Conservation (phyloP, 2,888 invertebrate genomes). For the Eristalinus sepulchralis region DNA sequence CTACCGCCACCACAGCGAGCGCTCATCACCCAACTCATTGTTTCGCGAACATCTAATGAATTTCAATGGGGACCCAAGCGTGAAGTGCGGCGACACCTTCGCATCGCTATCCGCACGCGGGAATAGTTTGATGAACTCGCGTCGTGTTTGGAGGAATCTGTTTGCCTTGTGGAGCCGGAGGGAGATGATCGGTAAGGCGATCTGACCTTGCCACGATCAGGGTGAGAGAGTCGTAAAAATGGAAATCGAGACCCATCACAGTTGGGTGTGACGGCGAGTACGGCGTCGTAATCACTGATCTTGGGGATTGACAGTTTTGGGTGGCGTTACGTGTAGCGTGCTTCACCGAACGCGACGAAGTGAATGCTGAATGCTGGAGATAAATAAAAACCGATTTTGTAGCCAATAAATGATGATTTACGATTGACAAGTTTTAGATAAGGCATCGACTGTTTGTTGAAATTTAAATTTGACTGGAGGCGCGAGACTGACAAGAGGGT, state of each 20-base stretch:
- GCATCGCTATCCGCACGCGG: neutral
- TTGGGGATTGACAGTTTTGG: neutral
- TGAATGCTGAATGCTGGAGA: slow-evolving; percentile 22
- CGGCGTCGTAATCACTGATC: neutral
- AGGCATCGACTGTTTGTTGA: neutral
- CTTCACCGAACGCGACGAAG: neutral
- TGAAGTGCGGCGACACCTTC: slow-evolving; percentile 19
- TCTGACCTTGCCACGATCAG: slow-evolving; percentile 51
- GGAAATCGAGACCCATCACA: slow-evolving; percentile 14
- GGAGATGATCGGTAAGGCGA: slow-evolving; percentile 30
- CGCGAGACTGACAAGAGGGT: neutral
- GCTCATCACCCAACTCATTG: neutral
- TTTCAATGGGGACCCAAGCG: slow-evolving; percentile 25
- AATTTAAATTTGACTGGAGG: neutral
- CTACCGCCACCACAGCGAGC: neutral
- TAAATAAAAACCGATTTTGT: slow-evolving; percentile 7
- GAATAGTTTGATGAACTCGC: slow-evolving; percentile 60
- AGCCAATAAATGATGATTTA: slow-evolving; percentile 25
- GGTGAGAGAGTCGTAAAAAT: slow-evolving; percentile 35
- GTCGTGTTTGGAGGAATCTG: slow-evolving; percentile 6
- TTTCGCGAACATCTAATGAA: slow-evolving; percentile 55
- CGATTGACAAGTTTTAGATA: neutral
- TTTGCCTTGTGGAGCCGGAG: neutral
- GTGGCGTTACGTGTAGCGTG: neutral
- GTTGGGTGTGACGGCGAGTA: slow-evolving; percentile 30